Conservation (phyloP, 2,888 invertebrate species). For the Pachycephus smyrnensis region DNA sequence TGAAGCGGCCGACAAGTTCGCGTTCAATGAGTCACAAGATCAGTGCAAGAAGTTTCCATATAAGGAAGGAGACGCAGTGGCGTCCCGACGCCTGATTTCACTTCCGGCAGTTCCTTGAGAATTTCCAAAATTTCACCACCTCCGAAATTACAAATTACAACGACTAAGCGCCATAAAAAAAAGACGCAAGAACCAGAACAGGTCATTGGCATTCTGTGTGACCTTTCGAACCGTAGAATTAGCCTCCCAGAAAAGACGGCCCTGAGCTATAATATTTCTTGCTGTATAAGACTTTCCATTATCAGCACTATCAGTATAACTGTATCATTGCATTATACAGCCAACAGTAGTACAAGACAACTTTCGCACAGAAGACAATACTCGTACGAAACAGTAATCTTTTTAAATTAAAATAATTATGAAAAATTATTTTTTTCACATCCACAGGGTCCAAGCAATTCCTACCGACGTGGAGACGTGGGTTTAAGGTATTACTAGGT, state of each 20-base stretch:
- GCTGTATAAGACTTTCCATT: not conserved
- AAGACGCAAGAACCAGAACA: not conserved
- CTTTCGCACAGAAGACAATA: not conserved
- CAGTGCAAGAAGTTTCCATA: not conserved
- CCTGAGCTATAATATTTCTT: not conserved
- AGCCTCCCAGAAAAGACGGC: not conserved
- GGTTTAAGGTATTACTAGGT: not conserved
- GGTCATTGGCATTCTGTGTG: not conserved
- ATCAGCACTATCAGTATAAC: not conserved
- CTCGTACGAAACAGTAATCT: not conserved
- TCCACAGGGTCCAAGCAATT: not conserved
- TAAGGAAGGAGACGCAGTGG: not conserved
- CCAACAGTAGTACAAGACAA: not conserved
- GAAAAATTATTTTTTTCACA: not conserved
- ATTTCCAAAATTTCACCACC: not conserved
- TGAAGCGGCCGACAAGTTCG: not conserved
- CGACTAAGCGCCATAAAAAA: not conserved
- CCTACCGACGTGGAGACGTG: not conserved
- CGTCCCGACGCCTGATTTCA: not conserved
- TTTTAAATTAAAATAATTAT: not conserved
- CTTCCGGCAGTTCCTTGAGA: not conserved
- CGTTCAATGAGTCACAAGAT: slow-evolving; percentile 10
- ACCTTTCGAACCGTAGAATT: not conserved
- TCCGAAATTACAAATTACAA: not conserved
- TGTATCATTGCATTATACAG: not conserved